Evolutionary conservation across 2,888 invertebrate genomes (phyloP).

Genomic region (Cantharis nigra): DNA sequence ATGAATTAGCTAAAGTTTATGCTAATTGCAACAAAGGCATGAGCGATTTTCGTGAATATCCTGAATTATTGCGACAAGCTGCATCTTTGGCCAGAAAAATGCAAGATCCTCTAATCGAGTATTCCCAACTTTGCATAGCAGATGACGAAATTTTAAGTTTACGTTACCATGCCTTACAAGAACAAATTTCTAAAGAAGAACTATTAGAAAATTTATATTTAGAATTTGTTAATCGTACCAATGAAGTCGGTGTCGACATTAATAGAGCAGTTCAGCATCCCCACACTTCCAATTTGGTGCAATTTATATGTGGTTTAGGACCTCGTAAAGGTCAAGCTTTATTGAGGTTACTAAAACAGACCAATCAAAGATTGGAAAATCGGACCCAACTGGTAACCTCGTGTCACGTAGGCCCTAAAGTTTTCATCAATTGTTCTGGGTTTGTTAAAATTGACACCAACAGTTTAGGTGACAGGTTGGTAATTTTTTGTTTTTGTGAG

Average conservation of each 20-base stretch:
- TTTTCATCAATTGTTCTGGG: constrained; percentile 96
- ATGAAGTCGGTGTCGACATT: constrained; percentile 97
- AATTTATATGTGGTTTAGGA: constrained; percentile 97
- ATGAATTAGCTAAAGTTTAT: constrained; percentile 86
- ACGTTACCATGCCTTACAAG: constrained; percentile 81
- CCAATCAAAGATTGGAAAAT: constrained; percentile 90
- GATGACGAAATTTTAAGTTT: constrained; percentile 97
- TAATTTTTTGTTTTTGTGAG: neutral
- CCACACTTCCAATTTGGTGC: constrained; percentile 86
- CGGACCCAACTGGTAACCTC: constrained; percentile 93
- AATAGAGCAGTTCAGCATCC: constrained; percentile 90
- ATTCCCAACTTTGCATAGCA: constrained; percentile 91
- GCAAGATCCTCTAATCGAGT: constrained; percentile 96
- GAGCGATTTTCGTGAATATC: constrained; percentile 91
- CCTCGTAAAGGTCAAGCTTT: constrained; percentile 91
- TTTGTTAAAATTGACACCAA: constrained; percentile 98
- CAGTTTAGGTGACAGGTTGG: constrained; percentile 79
- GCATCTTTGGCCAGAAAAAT: constrained; percentile 89
- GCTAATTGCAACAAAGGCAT: constrained; percentile 87
- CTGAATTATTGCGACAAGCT: constrained; percentile 86
- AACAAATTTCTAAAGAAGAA: constrained; percentile 82
- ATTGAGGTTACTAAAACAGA: constrained; percentile 85
- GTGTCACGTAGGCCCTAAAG: constrained; percentile 95
- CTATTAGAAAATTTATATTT: constrained; percentile 82
- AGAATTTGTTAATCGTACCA: constrained; percentile 93